Evolutionary conservation across 2,113 vertebrate genomes (phyloP), one percentile per base, ranked within the genome.

Genomic region (Neofelis nebulosa): DNA sequence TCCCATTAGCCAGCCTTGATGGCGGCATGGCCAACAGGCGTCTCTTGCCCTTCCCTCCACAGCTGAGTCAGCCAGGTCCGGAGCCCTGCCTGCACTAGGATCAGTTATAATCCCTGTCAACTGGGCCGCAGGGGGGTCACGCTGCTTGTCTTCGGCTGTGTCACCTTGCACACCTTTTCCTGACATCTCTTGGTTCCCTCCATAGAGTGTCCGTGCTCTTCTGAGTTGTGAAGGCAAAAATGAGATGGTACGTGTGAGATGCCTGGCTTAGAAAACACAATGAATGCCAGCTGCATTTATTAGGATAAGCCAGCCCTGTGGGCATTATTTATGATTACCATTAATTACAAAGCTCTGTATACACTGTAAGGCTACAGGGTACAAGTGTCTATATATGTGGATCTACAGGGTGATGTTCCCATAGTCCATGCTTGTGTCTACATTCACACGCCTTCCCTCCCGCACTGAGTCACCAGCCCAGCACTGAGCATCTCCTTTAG

Each of bases 331-430:
- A 57, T 55, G 27, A n/a, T 38, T 33, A 41, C 31, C 65, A 88
- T 29, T 71, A 21, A 63, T 80, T 63, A 29, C 7, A 66, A 55
- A 80, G 61, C 8, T 55, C 81, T 50, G 4, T 7, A 2, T 25
- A 16, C 4, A 11, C 14, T 27, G 3, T 0, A 23, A 29, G 33
- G 29, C 6, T 4, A 50, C 41, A 33, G 27, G 33, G 55, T 16
- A 9, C 5, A 6, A 31, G 11, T 15, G 31, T 73, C 52, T 48
- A 2, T 10, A 4, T 1, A 4, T 1, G 10, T 2, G 0, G 3
- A 12, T 18, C 52, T 78, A 13, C 23, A 10, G 48, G 78, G 9
- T 23, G 87, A 19, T 10, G 25, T 52, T 63, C 84, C 63, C 66
- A 10, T 0, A 52, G 63, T 21, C 27, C 23, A 25, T 1, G 0